These are phyloP conservation scores for Stomatorhinus ivindoensis DNA, from an alignment of 2,113 vertebrate species.

Conservation along the genomic window DNA sequence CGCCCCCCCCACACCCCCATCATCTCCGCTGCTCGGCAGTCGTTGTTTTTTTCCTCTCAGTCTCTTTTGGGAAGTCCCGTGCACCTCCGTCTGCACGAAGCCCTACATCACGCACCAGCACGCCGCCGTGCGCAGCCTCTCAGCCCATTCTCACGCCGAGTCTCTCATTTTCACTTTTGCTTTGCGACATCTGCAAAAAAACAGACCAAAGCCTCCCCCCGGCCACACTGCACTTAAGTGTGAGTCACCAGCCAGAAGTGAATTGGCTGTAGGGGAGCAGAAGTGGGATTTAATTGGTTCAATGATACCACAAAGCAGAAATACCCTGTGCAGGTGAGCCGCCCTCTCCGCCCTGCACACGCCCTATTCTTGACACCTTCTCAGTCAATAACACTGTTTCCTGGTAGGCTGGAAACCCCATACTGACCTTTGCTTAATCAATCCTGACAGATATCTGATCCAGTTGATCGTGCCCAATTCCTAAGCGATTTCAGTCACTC, in stretches of 20 bases:
- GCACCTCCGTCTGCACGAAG: neutral
- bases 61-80: neutral
- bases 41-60: neutral
- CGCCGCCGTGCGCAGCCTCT: neutral
- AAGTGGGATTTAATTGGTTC: neutral
- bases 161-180: neutral
- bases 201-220: neutral
- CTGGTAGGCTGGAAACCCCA: neutral
- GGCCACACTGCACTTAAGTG: neutral
- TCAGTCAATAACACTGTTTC: neutral
- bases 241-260: neutral
- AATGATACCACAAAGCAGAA: neutral
- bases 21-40: neutral
- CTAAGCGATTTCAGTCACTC: neutral
- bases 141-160: neutral
- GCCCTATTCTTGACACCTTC: neutral
- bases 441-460: neutral
- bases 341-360: neutral
- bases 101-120: neutral
- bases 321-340: neutral
- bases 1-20: neutral
- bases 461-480: neutral
- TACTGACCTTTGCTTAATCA: neutral
- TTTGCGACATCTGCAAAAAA: neutral
- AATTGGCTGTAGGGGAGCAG: neutral